Evolutionary conservation across 2,113 vertebrate species (phyloP), one percentile per base, ranked within the genome.

Genomic region (Chitala chitala): DNA sequence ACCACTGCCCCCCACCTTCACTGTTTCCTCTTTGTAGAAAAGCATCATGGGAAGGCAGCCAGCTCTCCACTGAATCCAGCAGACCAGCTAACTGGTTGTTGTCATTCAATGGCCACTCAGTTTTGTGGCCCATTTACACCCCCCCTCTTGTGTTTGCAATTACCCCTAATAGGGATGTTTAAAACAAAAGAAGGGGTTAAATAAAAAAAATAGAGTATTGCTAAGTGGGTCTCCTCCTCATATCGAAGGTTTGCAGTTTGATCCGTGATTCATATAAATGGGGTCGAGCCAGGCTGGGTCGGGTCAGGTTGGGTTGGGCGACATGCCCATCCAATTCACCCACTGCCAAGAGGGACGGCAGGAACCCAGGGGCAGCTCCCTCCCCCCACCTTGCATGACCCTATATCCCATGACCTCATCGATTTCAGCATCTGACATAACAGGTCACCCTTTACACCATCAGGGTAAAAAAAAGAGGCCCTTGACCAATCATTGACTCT

Each of bases 181-280:
- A 10, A 54, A 71, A 54, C 9, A 33, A 71, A 61, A 33, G 8
- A 26, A 12, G 29, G 33, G 38, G 8, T 42, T 24, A 58, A 72
- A 59, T 59, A 72, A 46, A 72, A 59, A 38, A 40, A 58, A 72
- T 56, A 46, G 58, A 54, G 22, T n/a, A 59, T 20, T 2, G 22
- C 70, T 58, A 72, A 72, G 53, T 42, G 54, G 33, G 53, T 40
- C 44, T 72, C 54, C 40, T 72, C 46, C 36, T 36, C 51, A 24
- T 5, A 42, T 40, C 53, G 22, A 13, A 12, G 36, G 5, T 72
- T 55, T n/a, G 33, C 20, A 6, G 71, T 40, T 4, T 46, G 40
- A 72, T 59, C 55, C n/a, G 0, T 24, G 36, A 17, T 48, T 26
- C 40, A n/a, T 9, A 22, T 46, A 46, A 46, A 46, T 46, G 5